A percentile compares a stretch with the other conserved stretches of the same genome.
These are phyloP conservation scores for Geotria australis DNA, from an alignment of 2,797 vertebrate species.

Conservation along the genomic window DNA sequence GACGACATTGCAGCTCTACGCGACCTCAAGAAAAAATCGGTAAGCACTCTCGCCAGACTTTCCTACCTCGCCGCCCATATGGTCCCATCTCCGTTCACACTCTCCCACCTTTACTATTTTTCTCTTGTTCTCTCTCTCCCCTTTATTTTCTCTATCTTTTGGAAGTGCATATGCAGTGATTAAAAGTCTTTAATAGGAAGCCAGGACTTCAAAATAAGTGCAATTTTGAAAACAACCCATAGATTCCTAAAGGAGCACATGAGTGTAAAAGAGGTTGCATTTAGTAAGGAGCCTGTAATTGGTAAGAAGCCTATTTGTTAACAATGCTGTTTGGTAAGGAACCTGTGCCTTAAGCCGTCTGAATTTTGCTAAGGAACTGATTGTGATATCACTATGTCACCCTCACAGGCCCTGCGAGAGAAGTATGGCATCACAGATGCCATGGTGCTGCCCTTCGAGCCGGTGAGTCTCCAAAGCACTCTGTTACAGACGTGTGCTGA, in stretches of 20 bases:
- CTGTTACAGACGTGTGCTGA: no score
- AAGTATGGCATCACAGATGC: conserved; percentile 82
- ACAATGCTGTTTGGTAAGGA: neutral
- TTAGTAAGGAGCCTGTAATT: no score
- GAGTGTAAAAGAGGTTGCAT: no score
- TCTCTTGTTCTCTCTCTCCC: no score
- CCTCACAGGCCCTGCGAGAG: conserved; percentile 36
- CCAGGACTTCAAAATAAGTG: no score
- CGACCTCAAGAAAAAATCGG: conserved; percentile 87
- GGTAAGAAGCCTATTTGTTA: no score
- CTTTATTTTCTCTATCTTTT: no score
- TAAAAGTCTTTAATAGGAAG: no score
- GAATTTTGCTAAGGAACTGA: neutral
- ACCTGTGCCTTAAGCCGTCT: neutral
- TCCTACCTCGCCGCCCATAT: neutral
- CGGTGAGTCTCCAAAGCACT: conserved; percentile 20
- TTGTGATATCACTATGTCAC: neutral
- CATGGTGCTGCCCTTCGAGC: conserved; percentile 83
- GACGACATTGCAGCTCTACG: conserved; percentile 74
- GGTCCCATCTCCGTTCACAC: neutral
- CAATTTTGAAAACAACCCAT: no score
- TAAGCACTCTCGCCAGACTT: conserved; percentile 7
- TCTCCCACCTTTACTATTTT: no score
- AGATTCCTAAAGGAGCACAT: no score
- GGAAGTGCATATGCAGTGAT: no score